Evolutionary conservation across 2,113 vertebrate genomes (phyloP).

Genomic region (crab-eating macaque (Macaca fascicularis)): T2T-MFA8v1.1 NC_088390.1:34241501-34242000

Average conservation of each 20-base stretch:
- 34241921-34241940: constrained; percentile 40
- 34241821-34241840: not conserved
- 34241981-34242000: constrained; percentile 17
- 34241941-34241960: not conserved
- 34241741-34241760: not conserved
- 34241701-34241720: not conserved
- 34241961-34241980: not conserved
- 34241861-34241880: constrained; percentile 30
- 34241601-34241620: not conserved
- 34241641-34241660: not conserved
- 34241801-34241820: constrained; percentile 13
- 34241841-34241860: constrained; percentile 36
- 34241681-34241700: not conserved
- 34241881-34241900: constrained; percentile 32
- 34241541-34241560: not conserved
- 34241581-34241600: not conserved
- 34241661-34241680: not conserved
- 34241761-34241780: not conserved
- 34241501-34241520: constrained; percentile 27
- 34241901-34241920: not conserved
- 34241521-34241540: constrained; percentile 47
- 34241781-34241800: not conserved
- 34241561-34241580: not conserved
- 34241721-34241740: not conserved
- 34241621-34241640: not conserved